phyloP scores from a whole-genome alignment of 2,797 vertebrate species.

The Arrhamphus sclerolepis region DNA sequence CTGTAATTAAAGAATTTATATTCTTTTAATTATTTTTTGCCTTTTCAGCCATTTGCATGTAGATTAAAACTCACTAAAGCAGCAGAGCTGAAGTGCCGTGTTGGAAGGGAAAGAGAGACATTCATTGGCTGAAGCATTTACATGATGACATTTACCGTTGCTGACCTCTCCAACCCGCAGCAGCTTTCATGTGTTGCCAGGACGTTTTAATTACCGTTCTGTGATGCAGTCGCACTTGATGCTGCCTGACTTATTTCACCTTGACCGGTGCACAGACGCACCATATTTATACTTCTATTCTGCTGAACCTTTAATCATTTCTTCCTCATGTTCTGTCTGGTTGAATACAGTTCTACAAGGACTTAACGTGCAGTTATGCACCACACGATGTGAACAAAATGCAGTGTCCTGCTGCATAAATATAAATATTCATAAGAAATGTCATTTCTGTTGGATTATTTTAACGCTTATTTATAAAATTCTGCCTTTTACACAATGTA shows the following conservation, averaged over 20 bases:
- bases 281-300: too few relatives aligned
- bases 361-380: neutral
- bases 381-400: constrained; percentile 10
- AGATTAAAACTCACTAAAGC: too few relatives aligned
- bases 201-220: constrained; percentile 14
- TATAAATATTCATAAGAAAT: constrained; percentile 35
- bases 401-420: constrained; percentile 17
- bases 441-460: too few relatives aligned
- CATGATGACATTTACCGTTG: constrained; percentile 18
- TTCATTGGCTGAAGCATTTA: constrained; percentile 19
- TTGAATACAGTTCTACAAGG: neutral
- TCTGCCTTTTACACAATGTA: neutral
- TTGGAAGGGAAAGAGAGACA: constrained; percentile 4
- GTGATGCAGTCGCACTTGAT: neutral
- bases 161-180: constrained; percentile 21
- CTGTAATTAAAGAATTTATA: neutral
- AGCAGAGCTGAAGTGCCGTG: neutral
- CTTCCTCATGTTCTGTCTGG: too few relatives aligned
- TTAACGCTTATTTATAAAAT: neutral
- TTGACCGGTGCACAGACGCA: too few relatives aligned
- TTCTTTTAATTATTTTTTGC: too few relatives aligned
- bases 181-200: constrained; percentile 3
- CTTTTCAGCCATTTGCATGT: neutral
- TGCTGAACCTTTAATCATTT: too few relatives aligned
- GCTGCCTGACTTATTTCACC: neutral